Base-by-base conservation (phyloP, 1,140 invertebrate genomes). In the Bombyx mori region DNA sequence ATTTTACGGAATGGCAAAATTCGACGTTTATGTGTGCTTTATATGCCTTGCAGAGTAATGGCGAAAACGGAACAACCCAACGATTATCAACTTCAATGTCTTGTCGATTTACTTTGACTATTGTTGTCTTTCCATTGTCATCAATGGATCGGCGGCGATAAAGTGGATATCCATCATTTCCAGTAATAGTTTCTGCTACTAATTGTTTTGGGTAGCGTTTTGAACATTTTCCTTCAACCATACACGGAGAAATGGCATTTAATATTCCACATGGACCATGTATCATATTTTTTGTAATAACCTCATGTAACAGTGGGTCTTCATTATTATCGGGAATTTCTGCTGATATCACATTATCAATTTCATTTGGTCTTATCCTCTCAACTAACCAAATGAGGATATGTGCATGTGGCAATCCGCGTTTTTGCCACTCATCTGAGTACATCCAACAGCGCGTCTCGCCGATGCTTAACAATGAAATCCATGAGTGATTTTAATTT, bases 401-500 rank as follows among this genome's bases (percentile, higher is more conserved):
- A 22, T 52, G 35, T 76, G 72, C 75, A 83, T 91, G 90, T 45
- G 77, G 75, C 53, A 85, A 66, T 47, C 79, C 79, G 65, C 76
- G 60, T 63, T 78, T 78, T 62, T 78, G 88, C 76, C 82, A 49
- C 69, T 91, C 89, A 46, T 90, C 67, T 10, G 62, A 64, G 52
- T 89, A 89, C 77, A 90, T 82, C 54, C 67, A 79, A 60, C 77
- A 82, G 26, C 69, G 67, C 22, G 69, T 58, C 54, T 56, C 10
- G n/a, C 88, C 86, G 66, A 77, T 78, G 61, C 72, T 81, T 77
- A 65, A 63, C 68, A 18, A 90, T 67, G 12, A 88, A 71, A 65
- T 88, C 57, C 60, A 90, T 77, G 5, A 91, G 58, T 48, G 71
- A 66, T 63, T 79, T 85, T 22, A 89, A 57, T 68, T 90, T 90